A percentile compares a stretch with the other conserved stretches of the same genome.
These are phyloP conservation scores for Drosophila ananassae DNA, from an alignment of 1,140 invertebrate genomes.

Conservation along the genomic window DNA sequence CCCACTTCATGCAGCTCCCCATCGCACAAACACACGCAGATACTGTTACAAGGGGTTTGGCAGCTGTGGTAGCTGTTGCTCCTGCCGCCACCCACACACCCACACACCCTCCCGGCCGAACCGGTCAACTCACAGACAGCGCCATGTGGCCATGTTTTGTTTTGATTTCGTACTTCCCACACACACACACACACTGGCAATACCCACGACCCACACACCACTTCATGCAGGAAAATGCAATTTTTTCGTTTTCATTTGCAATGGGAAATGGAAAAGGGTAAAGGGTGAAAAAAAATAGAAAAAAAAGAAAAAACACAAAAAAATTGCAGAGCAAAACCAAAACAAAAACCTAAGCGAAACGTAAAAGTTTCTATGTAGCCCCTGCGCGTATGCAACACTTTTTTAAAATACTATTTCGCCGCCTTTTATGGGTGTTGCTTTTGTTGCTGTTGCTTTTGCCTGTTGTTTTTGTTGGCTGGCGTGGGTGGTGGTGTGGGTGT, in stretches of 20 bases:
- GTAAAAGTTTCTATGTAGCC: constrained; percentile 62
- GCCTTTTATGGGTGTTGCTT: constrained; percentile 35
- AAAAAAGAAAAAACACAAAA: constrained; percentile 7
- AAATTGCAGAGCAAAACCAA: constrained; percentile 15
- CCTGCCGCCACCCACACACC: constrained; percentile 15
- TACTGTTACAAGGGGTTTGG: constrained; percentile 4
- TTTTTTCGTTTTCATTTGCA: constrained; percentile 80
- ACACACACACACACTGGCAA: constrained; percentile 17
- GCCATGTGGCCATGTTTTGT: constrained; percentile 69
- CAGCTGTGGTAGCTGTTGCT: constrained; percentile 60
- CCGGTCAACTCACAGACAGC: constrained; percentile 26
- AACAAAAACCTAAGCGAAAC: constrained; percentile 43
- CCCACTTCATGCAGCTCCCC: constrained; percentile 8
- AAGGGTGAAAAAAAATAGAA: neutral
- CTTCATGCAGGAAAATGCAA: constrained; percentile 55
- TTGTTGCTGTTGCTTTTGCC: constrained; percentile 1
- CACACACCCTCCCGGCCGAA: neutral
- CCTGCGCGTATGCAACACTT: constrained; percentile 67
- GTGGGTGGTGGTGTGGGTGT: no score
- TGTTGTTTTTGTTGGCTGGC: neutral
- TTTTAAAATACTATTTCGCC: constrained; percentile 43
- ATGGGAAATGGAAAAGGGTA: constrained; percentile 8
- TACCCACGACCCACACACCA: neutral
- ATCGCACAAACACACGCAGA: constrained; percentile 3
- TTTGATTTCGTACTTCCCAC: constrained; percentile 68